A percentile compares a stretch with the other conserved stretches of the same genome.
These are phyloP conservation scores for Lytechinus variegatus DNA, from an alignment of 35 echinoderm and acorn worm species.

Conservation along the genomic window DNA sequence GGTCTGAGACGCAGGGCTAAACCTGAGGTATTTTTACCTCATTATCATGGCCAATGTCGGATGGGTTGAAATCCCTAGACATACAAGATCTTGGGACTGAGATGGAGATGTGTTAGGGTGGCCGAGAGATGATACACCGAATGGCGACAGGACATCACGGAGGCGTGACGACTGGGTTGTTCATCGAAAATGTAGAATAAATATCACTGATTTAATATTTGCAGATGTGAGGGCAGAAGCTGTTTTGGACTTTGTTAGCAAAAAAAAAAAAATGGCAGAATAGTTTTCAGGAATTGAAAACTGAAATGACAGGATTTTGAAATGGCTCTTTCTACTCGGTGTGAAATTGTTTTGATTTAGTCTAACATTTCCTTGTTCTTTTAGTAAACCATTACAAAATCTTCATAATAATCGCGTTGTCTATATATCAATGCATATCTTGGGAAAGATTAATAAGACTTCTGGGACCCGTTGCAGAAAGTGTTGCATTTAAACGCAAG, in stretches of 20 bases:
- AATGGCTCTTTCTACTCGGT: too few species aligned
- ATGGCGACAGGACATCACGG: background rate
- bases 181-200: background rate
- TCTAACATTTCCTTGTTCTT: too few species aligned
- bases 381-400: too few species aligned
- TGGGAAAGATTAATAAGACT: too few species aligned
- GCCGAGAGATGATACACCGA: background rate
- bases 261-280: too few species aligned
- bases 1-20: slow-evolving; percentile 28
- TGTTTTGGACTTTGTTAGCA: background rate
- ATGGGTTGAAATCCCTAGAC: slow-evolving; percentile 15
- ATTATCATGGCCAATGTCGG: slow-evolving; percentile 11
- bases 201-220: background rate
- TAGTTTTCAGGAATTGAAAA: too few species aligned
- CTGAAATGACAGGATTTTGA: too few species aligned
- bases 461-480: too few species aligned
- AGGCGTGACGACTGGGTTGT: background rate
- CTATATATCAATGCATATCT: too few species aligned
- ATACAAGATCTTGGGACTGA: background rate
- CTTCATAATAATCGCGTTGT: too few species aligned
- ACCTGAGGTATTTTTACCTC: slow-evolving; percentile 46
- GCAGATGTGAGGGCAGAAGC: background rate
- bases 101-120: background rate
- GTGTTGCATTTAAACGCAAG: too few species aligned
- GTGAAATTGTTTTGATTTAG: too few species aligned